These are phyloP conservation scores for Orchesella flavescens DNA, from an alignment of 2,888 invertebrate species.

Conservation along the genomic window DNA sequence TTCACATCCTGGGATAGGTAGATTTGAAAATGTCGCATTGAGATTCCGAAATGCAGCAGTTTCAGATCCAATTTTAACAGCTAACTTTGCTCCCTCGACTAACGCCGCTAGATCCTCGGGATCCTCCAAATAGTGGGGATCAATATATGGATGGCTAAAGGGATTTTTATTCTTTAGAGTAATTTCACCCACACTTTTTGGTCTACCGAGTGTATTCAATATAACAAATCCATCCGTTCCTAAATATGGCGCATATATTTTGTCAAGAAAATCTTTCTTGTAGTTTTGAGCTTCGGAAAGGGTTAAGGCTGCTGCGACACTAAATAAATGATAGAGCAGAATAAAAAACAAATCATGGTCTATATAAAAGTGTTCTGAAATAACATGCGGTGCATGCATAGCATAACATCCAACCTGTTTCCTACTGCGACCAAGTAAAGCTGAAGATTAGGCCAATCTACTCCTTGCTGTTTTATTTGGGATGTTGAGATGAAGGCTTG, in stretches of 20 bases:
- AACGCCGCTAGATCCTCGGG: slow-evolving; percentile 58
- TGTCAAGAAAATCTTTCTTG: slow-evolving; percentile 38
- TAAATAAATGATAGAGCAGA: no score
- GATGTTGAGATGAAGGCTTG: slow-evolving; percentile 60
- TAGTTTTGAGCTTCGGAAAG: slow-evolving; percentile 40
- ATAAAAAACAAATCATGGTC: no score
- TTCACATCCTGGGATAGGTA: slow-evolving; percentile 59
- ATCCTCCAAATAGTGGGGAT: slow-evolving; percentile 66
- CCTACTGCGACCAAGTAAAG: slow-evolving; percentile 58
- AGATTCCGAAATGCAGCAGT: slow-evolving; percentile 52
- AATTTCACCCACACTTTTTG: slow-evolving; percentile 61
- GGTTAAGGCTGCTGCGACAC: slow-evolving; percentile 32
- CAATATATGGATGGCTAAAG: slow-evolving; percentile 56
- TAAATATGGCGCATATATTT: slow-evolving; percentile 32
- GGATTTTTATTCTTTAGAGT: slow-evolving; percentile 60
- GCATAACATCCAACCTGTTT: no score
- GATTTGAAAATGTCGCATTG: slow-evolving; percentile 43
- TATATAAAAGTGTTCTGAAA: no score
- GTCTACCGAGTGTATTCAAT: slow-evolving; percentile 48
- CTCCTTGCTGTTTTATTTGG: slow-evolving; percentile 40
- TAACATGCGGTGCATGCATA: no score
- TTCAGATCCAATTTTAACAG: slow-evolving; percentile 38
- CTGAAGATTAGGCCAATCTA: slow-evolving; percentile 69
- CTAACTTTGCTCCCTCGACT: slow-evolving; percentile 54
- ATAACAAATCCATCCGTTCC: slow-evolving; percentile 61